A percentile compares a stretch with the other conserved stretches of the same genome.
These are phyloP conservation scores for Oxystoma pomonae DNA, from an alignment of 2,888 invertebrate genomes.

Conservation along the genomic window DNA sequence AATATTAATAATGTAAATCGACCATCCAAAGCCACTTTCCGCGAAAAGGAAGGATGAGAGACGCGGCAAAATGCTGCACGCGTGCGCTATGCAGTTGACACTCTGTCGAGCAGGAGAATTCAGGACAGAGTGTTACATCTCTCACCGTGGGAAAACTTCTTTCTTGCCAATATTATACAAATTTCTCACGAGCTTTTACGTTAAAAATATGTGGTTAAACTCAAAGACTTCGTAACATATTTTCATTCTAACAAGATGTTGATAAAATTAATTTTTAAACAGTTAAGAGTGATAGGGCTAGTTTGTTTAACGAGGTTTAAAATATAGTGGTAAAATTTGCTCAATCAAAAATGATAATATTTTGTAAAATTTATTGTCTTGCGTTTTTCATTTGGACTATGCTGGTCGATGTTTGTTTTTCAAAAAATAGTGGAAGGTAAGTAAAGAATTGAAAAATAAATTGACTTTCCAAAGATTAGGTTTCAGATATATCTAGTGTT, in stretches of 20 bases:
- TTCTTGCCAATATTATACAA: not conserved
- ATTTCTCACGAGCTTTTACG: not conserved
- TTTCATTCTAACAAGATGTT: not conserved
- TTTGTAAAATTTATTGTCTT: not conserved
- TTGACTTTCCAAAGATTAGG: too few relatives aligned
- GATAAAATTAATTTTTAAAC: not conserved
- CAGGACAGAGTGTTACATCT: not conserved
- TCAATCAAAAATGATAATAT: not conserved
- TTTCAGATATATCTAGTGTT: too few relatives aligned
- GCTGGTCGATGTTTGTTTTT: not conserved
- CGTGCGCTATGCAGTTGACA: not conserved
- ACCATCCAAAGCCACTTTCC: not conserved
- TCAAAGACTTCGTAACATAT: not conserved
- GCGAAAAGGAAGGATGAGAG: not conserved
- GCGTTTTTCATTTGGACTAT: not conserved
- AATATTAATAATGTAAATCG: too few relatives aligned
- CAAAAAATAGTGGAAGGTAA: not conserved
- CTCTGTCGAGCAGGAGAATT: not conserved
- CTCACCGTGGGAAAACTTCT: not conserved
- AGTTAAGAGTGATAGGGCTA: not conserved
- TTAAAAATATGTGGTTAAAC: not conserved
- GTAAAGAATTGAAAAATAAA: too few relatives aligned
- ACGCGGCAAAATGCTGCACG: not conserved
- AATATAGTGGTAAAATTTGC: not conserved
- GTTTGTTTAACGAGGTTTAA: not conserved